Conservation (phyloP, 2,113 vertebrate species). For the Carassius gibelio region DNA sequence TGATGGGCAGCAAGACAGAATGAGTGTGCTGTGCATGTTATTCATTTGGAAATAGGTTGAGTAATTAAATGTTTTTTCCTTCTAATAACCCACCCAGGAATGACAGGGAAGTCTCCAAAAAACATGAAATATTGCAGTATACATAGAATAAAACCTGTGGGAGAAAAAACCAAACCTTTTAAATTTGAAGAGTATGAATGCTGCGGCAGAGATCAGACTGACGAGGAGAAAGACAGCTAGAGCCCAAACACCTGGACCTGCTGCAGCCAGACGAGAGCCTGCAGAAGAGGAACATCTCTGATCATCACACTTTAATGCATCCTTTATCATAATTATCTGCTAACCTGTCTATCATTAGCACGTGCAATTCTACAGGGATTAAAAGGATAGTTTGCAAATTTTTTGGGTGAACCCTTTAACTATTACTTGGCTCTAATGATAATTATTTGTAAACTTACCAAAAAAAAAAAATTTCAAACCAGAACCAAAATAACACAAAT, state of each 20-base stretch:
- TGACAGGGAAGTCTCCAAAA: conserved; percentile 11
- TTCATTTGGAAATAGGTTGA: neutral
- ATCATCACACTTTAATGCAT: neutral
- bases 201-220: conserved; percentile 80
- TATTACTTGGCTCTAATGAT: neutral
- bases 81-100: neutral
- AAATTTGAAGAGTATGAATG: conserved; percentile 95
- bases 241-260: conserved; percentile 85
- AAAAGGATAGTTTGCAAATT: neutral
- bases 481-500: conserved; percentile 13
- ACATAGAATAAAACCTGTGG: too few relatives aligned
- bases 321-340: neutral
- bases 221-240: conserved; percentile 80
- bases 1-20: conserved; percentile 29
- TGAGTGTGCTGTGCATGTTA: conserved; percentile 34
- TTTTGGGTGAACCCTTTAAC: neutral
- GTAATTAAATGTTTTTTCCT: neutral
- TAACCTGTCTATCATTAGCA: neutral
- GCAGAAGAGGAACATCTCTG: conserved; percentile 36
- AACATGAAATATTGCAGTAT: neutral
- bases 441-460: neutral
- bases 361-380: neutral
- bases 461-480: neutral
- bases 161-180: conserved; percentile 82
- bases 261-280: conserved; percentile 79